These are phyloP conservation scores for Calycopis cecrops DNA, from an alignment of 1,140 invertebrate species.

Conservation along the genomic window DNA sequence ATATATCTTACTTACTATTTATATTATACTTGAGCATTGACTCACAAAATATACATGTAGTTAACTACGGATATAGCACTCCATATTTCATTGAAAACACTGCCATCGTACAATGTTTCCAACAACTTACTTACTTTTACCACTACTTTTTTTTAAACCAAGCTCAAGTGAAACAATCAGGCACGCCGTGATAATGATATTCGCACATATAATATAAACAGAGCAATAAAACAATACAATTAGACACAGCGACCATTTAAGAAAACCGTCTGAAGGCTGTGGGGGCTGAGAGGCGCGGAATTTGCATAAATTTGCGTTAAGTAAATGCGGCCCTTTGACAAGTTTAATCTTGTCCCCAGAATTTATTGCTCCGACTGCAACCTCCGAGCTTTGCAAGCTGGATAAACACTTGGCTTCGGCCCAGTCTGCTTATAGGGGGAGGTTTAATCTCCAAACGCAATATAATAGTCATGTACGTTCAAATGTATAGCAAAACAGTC, in stretches of 20 bases:
- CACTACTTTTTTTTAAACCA: too few relatives aligned
- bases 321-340: constrained; percentile 70
- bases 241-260: constrained; percentile 28
- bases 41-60: too few relatives aligned
- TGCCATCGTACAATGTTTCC: too few relatives aligned
- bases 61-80: too few relatives aligned
- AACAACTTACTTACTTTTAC: too few relatives aligned
- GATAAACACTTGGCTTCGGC: constrained; percentile 57
- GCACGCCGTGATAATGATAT: neutral
- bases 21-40: too few relatives aligned
- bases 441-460: too few relatives aligned
- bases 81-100: too few relatives aligned
- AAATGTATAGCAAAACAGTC: too few relatives aligned
- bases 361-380: constrained; percentile 64
- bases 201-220: neutral
- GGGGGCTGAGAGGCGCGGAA: constrained; percentile 51
- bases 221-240: constrained; percentile 5
- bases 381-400: constrained; percentile 48
- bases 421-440: constrained; percentile 23
- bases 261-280: constrained; percentile 49
- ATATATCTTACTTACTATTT: too few relatives aligned
- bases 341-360: constrained; percentile 71
- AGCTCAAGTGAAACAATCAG: too few relatives aligned
- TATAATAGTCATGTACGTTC: too few relatives aligned
- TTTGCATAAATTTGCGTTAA: constrained; percentile 74